Percentiles rank a stretch among this genome's conserved stretches.
Conservation (phyloP, 2,888 invertebrate genomes). For the Pegoplata infirma region DNA sequence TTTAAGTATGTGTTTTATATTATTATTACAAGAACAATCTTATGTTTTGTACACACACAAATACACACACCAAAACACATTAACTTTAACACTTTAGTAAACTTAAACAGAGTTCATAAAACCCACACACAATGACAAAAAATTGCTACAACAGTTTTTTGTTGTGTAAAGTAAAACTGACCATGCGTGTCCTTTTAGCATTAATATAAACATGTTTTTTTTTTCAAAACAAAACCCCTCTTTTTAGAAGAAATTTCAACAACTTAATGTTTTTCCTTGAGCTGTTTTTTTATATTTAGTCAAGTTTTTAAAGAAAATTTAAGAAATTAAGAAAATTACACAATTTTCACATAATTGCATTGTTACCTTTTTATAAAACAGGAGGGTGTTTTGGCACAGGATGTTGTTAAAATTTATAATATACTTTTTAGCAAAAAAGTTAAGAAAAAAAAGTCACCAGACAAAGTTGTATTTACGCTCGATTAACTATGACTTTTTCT, state of each 20-base stretch:
- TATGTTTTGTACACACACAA: neutral
- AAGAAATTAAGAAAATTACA: conserved; percentile 35
- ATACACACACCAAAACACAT: too few species aligned
- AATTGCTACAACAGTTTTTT: too few species aligned
- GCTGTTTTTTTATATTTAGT: conserved; percentile 8
- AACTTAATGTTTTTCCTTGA: conserved; percentile 42
- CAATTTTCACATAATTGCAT: conserved; percentile 36
- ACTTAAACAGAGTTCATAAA: neutral
- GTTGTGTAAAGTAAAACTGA: neutral
- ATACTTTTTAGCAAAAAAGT: neutral
- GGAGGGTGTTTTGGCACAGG: neutral
- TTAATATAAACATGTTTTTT: conserved; percentile 12
- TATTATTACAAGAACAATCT: conserved; percentile 12
- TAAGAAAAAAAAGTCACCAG: conserved; percentile 22
- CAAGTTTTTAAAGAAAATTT: neutral
- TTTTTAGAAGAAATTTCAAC: conserved; percentile 13
- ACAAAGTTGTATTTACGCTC: conserved; percentile 57
- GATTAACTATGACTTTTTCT: conserved; percentile 39
- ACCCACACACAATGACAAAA: neutral
- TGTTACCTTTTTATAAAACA: neutral
- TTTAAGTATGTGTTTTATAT: conserved; percentile 28
- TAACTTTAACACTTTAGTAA: conserved; percentile 27
- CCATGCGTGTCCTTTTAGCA: conserved; percentile 28
- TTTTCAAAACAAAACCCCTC: neutral
- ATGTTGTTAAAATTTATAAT: neutral